phyloP scores from a whole-genome alignment of 2,113 vertebrate species.

The Dissostichus mawsoni region DNA sequence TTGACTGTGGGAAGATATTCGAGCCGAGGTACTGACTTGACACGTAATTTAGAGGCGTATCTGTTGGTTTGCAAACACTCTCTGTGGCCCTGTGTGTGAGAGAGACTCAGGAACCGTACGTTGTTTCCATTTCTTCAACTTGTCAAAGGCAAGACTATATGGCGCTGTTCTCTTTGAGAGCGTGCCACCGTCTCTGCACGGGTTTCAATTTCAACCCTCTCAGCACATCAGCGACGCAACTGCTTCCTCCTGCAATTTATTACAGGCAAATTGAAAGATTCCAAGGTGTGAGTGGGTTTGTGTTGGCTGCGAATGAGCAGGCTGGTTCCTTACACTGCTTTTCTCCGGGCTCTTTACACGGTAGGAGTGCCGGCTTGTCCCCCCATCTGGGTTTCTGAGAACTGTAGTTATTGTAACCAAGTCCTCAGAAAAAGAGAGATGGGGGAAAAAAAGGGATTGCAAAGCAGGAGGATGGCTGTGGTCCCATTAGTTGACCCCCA shows the following conservation, averaged over 20 bases:
- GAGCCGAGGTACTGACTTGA: constrained; percentile 36
- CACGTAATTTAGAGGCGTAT: constrained; percentile 27
- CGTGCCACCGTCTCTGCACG: constrained; percentile 57
- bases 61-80: constrained; percentile 26
- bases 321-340: constrained; percentile 34
- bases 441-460: neutral
- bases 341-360: constrained; percentile 25
- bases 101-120: constrained; percentile 23
- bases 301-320: constrained; percentile 49
- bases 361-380: constrained; percentile 23
- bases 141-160: constrained; percentile 50
- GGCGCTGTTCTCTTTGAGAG: constrained; percentile 58
- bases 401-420: constrained; percentile 55
- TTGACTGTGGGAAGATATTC: constrained; percentile 31
- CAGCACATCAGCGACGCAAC: constrained; percentile 75
- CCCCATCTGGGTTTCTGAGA: constrained; percentile 42
- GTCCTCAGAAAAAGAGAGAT: constrained; percentile 24
- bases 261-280: constrained; percentile 77
- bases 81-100: neutral
- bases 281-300: constrained; percentile 76
- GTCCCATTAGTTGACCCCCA: constrained; percentile 66
- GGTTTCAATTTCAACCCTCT: constrained; percentile 79
- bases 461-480: constrained; percentile 61
- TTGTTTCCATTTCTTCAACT: constrained; percentile 65
- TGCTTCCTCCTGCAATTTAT: constrained; percentile 80